Base-by-base conservation (phyloP, 2,888 invertebrate species). In the Axea sp. region DNA sequence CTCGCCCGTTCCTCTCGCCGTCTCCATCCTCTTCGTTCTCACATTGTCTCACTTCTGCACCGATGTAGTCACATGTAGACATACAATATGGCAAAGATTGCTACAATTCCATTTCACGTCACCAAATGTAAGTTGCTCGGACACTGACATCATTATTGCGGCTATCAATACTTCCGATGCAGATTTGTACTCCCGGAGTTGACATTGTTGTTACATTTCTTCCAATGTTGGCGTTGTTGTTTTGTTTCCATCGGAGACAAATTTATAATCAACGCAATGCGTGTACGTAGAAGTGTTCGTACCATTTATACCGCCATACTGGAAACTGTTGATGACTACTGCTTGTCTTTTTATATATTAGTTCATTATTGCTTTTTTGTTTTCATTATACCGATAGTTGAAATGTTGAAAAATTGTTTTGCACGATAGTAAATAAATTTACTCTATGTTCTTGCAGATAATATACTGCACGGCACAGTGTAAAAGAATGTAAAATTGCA, bases 81-180 rank as follows among this genome's bases (percentile, higher is more conserved):
- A 64, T 64, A 62, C 71, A 72, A 64, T 72, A 57, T 64, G 57
- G 49, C 57, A 51, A 64, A 41, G 47, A 72, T 64, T 57, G 57
- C 45, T 64, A 72, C 64, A 71, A 71, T 71, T 71, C 69, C 62
- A 55, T 55, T 62, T 47, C 53, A 22, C 62, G 62, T 62, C 53
- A 49, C 30, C 43, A 37, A 31, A 45, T 62, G 53, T 62, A 71
- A 71, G 62, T 45, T 60, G 53, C n/a, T 45, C 37, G 30, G 69
- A 60, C 57, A 64, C 51, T 64, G 64, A 72, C 64, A 64, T 64
- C 64, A 64, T 72, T 72, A 64, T 72, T 65, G 51, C 37, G 65
- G 35, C 55, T 37, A 57, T 49, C 41, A 41, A 49, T 71, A 49
- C 24, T 26, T 8, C 4, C n/a, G 19, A 19, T 41, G 35, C 43